Evolutionary conservation across 2,113 vertebrate genomes (phyloP), one percentile per base, ranked within the genome.

Genomic region (Globicephala melas): DNA sequence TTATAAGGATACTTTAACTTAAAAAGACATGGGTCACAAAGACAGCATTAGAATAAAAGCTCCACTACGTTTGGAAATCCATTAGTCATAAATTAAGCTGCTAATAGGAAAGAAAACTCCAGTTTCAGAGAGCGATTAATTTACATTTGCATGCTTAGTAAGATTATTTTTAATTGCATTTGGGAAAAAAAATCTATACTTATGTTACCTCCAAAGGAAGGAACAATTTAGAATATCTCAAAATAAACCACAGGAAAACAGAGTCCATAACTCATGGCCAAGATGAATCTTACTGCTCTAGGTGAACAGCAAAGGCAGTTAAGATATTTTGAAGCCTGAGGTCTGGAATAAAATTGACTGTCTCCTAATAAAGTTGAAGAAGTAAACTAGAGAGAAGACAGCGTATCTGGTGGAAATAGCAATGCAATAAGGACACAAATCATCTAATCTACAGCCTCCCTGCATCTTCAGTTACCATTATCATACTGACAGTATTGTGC

Each of bases 161-260:
- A 97, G 86, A 77, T 92, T 77, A 90, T 60, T 94, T 94, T 77
- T 73, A 91, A 92, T 68, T 92, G 33, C 47, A 94, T 55, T 82
- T 89, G 33, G 44, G 88, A 86, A 80, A 36, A 90, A 90, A 84
- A 65, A 81, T 53, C 31, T 81, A 84, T 36, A 65, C n/a, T 80
- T 81, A 88, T 9, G 55, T 68, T 85, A 89, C 77, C 58, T 53
- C 95, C 73, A 86, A 94, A 91, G 76, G 96, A 91, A 95, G 58
- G 41, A 80, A 44, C 38, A 60, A 86, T 83, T 88, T 67, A 94
- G 41, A 89, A 50, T 36, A n/a, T 71, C 50, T 89, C 36, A 95
- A 93, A 96, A 95, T 94, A 96, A 84, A 1, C 1, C 84, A 53
- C 12, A 92, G 80, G 85, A 83, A 91, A 55, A 76, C 5, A 82